Evolutionary conservation across 1,140 invertebrate species (phyloP), one percentile per base, ranked within the genome.

Genomic region (Oppia nitens): DNA sequence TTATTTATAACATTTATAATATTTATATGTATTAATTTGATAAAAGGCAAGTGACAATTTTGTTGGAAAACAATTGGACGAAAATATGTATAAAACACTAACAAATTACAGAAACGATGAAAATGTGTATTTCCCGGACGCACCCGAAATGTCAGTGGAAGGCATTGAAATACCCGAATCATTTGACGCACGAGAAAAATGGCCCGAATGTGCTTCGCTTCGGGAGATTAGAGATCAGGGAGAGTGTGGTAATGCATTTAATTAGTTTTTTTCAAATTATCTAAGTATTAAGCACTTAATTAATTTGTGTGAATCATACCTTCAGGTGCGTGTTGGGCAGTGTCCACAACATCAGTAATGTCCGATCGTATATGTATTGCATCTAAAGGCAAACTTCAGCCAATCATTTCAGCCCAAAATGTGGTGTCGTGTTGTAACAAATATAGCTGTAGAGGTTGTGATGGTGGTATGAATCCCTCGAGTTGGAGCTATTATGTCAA

Each of bases 321-420:
- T n/a, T n/a, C n/a, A n/a, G n/a, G n/a, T 53, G 64, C 57, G 55
- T 68, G 65, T 54, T 71, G 83, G 83, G 87, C 87, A 9, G 87
- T 90, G 72, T 88, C 86, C 51, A 87, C 90, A n/a, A 87, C 87
- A 0, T 87, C 90, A 72, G 84, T 88, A 1, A 94, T 95, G 83
- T 87, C 86, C 20, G 91, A 95, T 71, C 75, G 90, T 53, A 77
- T 77, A 47, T 95, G 91, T 70, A 89, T 91, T 62, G 82, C 85
- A 63, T 85, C 83, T 0, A 78, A 83, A 24, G 87, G 80, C 21
- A 78, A 77, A 25, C 66, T 76, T 6, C 78, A 89, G 66, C 79
- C 83, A 64, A 79, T 83, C 63, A 78, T 90, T 55, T 91, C 88
- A 1, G 79, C 88, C 28, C 85, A 92, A 69, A 86, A 95, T 75